Conservation (phyloP, 2,888 invertebrate genomes). For the Lacanobia oleracea region DNA sequence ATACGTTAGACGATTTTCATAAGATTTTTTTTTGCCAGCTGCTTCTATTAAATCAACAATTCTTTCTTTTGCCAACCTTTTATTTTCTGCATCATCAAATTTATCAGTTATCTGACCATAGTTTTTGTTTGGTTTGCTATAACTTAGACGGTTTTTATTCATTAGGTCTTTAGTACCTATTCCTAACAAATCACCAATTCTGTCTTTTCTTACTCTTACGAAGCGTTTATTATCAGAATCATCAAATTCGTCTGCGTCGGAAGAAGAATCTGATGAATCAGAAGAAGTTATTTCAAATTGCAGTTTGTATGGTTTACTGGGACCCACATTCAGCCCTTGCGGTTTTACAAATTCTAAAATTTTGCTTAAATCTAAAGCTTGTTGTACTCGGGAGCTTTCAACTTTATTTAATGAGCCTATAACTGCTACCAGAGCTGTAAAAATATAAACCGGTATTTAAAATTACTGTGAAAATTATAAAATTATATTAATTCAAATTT, state of each 20-base stretch:
- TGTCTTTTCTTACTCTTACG: constrained; percentile 57
- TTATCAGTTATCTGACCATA: constrained; percentile 7
- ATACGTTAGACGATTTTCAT: background rate
- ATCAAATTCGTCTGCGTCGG: constrained; percentile 36
- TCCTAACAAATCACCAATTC: constrained; percentile 64
- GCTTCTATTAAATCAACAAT: constrained; percentile 63
- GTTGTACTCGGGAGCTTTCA: constrained; percentile 17
- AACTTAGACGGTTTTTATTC: background rate
- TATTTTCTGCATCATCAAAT: constrained; percentile 18
- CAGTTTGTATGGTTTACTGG: constrained; percentile 12
- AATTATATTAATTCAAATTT: background rate
- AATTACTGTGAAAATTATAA: background rate
- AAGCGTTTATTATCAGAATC: constrained; percentile 49
- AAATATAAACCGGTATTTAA: background rate
- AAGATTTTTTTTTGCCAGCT: constrained; percentile 34
- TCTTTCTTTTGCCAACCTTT: constrained; percentile 18
- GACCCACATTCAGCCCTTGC: background rate
- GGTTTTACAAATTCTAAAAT: constrained; percentile 47
- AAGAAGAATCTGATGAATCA: constrained; percentile 32
- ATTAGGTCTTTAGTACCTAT: constrained; percentile 42
- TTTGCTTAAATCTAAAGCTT: constrained; percentile 34
- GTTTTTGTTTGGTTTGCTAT: constrained; percentile 4
- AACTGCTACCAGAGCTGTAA: constrained; percentile 53
- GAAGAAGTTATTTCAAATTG: constrained; percentile 15
- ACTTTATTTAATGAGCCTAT: constrained; percentile 30